Conservation (phyloP, 2,113 vertebrate genomes). For the Salminus brasiliensis region DNA sequence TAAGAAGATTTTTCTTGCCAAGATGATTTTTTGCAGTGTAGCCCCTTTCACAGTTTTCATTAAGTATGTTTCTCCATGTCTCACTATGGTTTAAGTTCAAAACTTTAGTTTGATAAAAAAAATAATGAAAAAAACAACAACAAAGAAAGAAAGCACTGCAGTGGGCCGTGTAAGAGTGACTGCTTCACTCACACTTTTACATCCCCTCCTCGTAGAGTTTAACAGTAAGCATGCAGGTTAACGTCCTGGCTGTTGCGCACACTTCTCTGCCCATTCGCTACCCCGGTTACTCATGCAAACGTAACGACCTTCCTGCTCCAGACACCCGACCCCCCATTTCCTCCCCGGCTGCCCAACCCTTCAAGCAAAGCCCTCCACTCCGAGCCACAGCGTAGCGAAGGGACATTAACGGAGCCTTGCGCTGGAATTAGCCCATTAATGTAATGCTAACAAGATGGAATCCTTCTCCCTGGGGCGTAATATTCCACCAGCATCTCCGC, state of each 20-base stretch:
- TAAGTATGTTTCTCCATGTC: too few relatives aligned
- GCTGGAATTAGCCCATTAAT: slow-evolving; percentile 81
- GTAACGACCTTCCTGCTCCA: slow-evolving; percentile 58
- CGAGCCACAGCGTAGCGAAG: slow-evolving; percentile 68
- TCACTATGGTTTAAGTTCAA: too few relatives aligned
- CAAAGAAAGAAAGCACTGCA: slow-evolving; percentile 24
- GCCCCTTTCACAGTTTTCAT: too few relatives aligned
- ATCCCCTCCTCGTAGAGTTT: slow-evolving; percentile 61
- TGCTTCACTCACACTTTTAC: slow-evolving; percentile 50
- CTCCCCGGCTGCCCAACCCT: slow-evolving; percentile 47
- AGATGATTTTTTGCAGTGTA: too few relatives aligned
- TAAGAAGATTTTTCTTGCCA: too few relatives aligned
- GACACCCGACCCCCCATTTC: slow-evolving; percentile 65
- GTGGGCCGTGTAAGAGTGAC: slow-evolving; percentile 2
- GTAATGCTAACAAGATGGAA: slow-evolving; percentile 82
- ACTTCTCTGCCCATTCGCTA: background rate
- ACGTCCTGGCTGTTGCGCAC: slow-evolving; percentile 55
- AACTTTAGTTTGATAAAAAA: too few relatives aligned
- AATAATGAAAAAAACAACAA: background rate
- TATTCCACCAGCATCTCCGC: slow-evolving; percentile 71
- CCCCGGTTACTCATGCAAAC: slow-evolving; percentile 50
- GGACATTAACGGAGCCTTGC: slow-evolving; percentile 74
- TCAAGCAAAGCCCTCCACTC: slow-evolving; percentile 37
- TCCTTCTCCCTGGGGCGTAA: slow-evolving; percentile 73
- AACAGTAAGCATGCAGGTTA: slow-evolving; percentile 65